A percentile compares a stretch with the other conserved stretches of the same genome.
phyloP scores from a whole-genome alignment of 2,797 vertebrate genomes.

The Nyctalus aviator region DNA sequence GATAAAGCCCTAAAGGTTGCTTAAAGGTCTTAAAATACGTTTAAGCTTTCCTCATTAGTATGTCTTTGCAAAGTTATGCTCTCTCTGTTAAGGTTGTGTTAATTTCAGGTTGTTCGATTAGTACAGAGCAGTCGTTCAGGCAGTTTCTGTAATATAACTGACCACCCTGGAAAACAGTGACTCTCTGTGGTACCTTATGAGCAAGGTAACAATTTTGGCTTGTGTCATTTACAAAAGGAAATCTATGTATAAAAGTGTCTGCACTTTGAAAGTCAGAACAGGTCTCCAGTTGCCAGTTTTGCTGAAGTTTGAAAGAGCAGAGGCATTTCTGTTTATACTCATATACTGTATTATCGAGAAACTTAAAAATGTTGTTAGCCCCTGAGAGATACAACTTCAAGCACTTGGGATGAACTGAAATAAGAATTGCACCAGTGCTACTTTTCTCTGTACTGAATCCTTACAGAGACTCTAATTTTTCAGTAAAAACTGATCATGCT shows the following conservation, averaged over 20 bases:
- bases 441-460: constrained; percentile 3
- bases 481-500: background rate
- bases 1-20: background rate
- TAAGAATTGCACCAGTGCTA: background rate
- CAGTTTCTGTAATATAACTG: no score
- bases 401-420: background rate
- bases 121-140: background rate
- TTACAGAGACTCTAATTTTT: background rate
- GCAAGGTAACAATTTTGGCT: constrained; percentile 17
- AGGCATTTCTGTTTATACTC: background rate
- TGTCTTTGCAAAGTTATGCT: background rate
- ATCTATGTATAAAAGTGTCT: background rate
- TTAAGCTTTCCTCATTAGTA: background rate
- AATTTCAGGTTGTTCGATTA: background rate
- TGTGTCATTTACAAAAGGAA: background rate
- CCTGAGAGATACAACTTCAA: background rate
- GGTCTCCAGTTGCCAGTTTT: background rate
- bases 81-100: background rate
- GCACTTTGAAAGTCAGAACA: background rate
- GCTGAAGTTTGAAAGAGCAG: constrained; percentile 30
- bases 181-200: background rate
- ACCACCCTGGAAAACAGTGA: background rate
- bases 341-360: constrained; percentile 63
- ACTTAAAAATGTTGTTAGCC: constrained; percentile 50
- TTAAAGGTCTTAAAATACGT: background rate